phyloP scores from a whole-genome alignment of 2,797 vertebrate species.

The Chaunax sp. region DNA sequence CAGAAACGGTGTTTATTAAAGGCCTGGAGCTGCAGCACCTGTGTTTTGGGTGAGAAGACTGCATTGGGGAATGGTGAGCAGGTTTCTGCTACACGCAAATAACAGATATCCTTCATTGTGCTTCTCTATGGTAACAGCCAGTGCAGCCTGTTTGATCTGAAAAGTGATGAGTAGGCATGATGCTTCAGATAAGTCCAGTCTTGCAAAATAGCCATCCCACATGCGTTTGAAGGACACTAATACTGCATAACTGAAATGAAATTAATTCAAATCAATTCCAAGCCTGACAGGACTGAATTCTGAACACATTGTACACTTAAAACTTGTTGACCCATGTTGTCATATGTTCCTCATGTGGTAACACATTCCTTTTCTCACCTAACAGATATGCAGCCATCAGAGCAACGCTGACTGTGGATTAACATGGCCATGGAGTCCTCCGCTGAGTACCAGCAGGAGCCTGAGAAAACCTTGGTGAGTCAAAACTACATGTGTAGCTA shows the following conservation, averaged over 20 bases:
- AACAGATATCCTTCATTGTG: not conserved
- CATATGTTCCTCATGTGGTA: constrained; percentile 16
- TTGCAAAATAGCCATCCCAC: constrained; percentile 25
- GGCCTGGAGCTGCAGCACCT: constrained; percentile 11
- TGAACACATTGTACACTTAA: not conserved
- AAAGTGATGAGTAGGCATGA: constrained; percentile 34
- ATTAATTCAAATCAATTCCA: not conserved
- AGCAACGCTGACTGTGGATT: constrained; percentile 66
- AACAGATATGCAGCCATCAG: constrained; percentile 75
- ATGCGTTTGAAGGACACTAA: constrained; percentile 9
- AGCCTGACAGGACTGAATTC: not conserved
- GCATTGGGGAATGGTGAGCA: not conserved
- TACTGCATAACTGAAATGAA: constrained; percentile 3
- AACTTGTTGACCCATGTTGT: not conserved
- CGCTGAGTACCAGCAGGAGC: constrained; percentile 82
- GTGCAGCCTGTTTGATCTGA: constrained; percentile 8
- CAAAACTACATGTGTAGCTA: not conserved
- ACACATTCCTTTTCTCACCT: constrained; percentile 25
- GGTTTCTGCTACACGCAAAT: constrained; percentile 10
- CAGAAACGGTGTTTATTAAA: constrained; percentile 34
- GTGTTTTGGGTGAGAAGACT: constrained; percentile 22
- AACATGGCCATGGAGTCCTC: constrained; percentile 82
- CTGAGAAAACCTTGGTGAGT: constrained; percentile 85
- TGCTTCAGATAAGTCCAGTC: constrained; percentile 22
- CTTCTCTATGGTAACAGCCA: constrained; percentile 3